Percentiles rank a stretch among this genome's conserved stretches.
phyloP scores from a whole-genome alignment of 2,113 vertebrate species.

The Garra rufa region DNA sequence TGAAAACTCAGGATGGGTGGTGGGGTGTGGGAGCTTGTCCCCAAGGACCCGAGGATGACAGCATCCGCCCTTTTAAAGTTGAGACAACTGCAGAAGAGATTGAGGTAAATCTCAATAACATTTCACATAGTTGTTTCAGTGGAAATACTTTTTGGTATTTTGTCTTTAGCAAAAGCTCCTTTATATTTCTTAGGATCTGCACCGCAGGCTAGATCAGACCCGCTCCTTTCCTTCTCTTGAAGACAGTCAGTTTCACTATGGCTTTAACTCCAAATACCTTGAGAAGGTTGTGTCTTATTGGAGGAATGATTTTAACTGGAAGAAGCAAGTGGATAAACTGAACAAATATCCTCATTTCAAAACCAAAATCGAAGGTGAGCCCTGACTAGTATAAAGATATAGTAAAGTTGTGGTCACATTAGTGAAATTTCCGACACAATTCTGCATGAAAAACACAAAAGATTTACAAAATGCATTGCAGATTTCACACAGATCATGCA shows the following conservation, averaged over 20 bases:
- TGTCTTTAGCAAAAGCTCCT: neutral
- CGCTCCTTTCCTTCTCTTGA: constrained; percentile 78
- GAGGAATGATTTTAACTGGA: constrained; percentile 87
- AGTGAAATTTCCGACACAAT: neutral
- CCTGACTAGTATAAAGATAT: neutral
- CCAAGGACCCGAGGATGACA: constrained; percentile 71
- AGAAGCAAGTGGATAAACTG: constrained; percentile 81
- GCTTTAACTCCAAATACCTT: constrained; percentile 85
- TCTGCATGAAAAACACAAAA: neutral
- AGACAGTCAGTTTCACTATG: constrained; percentile 82
- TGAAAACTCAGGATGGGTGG: constrained; percentile 84
- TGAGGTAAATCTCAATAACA: constrained; percentile 68
- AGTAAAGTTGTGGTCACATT: neutral
- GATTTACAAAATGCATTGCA: neutral
- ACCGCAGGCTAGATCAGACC: constrained; percentile 79
- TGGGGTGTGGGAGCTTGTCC: constrained; percentile 76
- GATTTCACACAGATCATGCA: neutral
- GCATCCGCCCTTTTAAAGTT: constrained; percentile 75
- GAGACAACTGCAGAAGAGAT: constrained; percentile 77
- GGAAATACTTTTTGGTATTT: neutral
- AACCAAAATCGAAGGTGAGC: constrained; percentile 87
- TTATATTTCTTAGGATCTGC: constrained; percentile 77
- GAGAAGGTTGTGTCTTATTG: constrained; percentile 85
- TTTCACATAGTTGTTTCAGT: neutral
- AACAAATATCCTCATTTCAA: constrained; percentile 87